These are phyloP conservation scores for Erithacus rubecula DNA, from an alignment of 2,797 vertebrate genomes.

Conservation along the genomic window DNA sequence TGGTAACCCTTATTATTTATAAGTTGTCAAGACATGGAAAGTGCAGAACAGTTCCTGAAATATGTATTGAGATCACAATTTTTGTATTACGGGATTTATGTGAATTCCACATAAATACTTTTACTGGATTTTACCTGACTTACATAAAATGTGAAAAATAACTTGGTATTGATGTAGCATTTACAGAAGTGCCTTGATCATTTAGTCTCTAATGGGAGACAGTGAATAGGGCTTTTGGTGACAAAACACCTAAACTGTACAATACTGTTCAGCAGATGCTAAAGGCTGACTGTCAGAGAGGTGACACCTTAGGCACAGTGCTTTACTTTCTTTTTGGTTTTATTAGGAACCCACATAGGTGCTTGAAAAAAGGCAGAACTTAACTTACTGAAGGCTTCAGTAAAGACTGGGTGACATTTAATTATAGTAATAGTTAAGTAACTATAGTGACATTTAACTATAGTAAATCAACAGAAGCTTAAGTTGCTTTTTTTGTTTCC, in stretches of 20 bases:
- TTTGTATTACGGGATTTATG: rapidly evolving
- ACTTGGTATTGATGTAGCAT: background rate
- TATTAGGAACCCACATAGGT: rapidly evolving
- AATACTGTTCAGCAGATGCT: background rate
- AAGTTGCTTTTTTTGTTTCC: background rate
- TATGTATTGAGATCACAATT: rapidly evolving
- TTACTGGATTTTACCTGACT: background rate
- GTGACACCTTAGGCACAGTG: background rate
- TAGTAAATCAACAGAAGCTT: background rate
- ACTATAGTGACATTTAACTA: background rate
- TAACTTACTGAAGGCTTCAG: background rate
- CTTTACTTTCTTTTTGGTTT: background rate
- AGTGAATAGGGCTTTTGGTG: background rate
- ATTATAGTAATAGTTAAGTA: background rate
- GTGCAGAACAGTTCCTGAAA: background rate
- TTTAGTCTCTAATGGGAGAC: background rate
- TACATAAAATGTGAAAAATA: background rate
- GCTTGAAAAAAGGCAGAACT: background rate
- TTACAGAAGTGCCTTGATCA: background rate
- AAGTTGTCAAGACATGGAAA: background rate
- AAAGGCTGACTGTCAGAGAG: too few relatives aligned
- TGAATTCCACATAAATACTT: background rate
- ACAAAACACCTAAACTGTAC: background rate
- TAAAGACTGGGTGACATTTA: background rate
- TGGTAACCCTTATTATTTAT: background rate